A percentile compares a stretch with the other conserved stretches of the same genome.
Evolutionary conservation across 1,140 invertebrate genomes (phyloP).

Genomic region (Acromyrmex echinatior): DNA sequence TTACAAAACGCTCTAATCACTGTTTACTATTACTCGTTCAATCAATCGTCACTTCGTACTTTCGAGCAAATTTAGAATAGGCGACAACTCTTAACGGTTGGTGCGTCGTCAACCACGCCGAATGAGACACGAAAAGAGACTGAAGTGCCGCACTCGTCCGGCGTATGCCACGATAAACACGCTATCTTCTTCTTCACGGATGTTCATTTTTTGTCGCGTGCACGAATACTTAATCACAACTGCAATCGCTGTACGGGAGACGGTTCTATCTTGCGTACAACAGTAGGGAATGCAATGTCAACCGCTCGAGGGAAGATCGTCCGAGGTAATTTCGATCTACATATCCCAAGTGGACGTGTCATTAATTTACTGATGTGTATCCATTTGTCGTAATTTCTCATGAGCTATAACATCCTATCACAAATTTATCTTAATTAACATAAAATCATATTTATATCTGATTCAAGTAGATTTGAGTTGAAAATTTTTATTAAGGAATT

Average conservation of each 20-base stretch:
- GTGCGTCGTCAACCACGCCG: background rate
- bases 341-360: background rate
- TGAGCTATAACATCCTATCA: background rate
- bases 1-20: background rate
- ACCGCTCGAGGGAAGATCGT: constrained; percentile 13
- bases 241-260: constrained; percentile 20
- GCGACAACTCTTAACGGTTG: background rate
- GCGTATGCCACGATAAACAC: constrained; percentile 63
- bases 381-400: constrained; percentile 5
- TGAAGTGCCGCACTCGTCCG: constrained; percentile 56
- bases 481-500: background rate
- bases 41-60: constrained; percentile 16
- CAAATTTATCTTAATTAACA: background rate
- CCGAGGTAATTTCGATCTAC: background rate
- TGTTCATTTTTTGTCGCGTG: constrained; percentile 70
- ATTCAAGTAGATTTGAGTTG: background rate
- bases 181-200: constrained; percentile 74
- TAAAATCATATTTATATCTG: background rate
- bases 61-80: background rate
- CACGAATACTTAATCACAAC: constrained; percentile 22
- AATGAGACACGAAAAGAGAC: constrained; percentile 65
- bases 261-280: background rate
- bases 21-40: background rate
- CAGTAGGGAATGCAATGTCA: constrained; percentile 16
- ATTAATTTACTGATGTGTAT: constrained; percentile 36